phyloP scores from a whole-genome alignment of 2,113 vertebrate species.

The Notarius quadriscutis region DNA sequence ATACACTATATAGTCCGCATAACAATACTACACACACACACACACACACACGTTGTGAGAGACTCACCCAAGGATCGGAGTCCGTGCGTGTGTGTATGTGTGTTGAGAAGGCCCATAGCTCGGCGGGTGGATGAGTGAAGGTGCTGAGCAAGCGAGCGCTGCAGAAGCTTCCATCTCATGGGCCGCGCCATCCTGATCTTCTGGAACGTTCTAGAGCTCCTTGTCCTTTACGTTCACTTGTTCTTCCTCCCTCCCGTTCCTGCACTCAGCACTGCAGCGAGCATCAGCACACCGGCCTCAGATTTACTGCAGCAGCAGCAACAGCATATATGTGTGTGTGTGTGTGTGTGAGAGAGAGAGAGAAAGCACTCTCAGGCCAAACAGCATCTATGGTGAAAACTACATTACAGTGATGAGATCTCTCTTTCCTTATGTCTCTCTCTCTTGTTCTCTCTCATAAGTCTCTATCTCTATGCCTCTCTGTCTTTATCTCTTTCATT shows the following conservation, averaged over 20 bases:
- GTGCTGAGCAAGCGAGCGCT: conserved; percentile 46
- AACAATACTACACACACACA: background rate
- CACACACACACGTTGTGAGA: conserved; percentile 16
- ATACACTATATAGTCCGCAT: background rate
- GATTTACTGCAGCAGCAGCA: conserved; percentile 23
- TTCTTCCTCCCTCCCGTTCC: background rate
- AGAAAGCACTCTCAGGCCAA: conserved; percentile 60
- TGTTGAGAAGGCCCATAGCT: conserved; percentile 42
- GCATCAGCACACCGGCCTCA: conserved; percentile 31
- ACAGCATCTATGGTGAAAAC: conserved; percentile 55
- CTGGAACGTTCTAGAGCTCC: background rate
- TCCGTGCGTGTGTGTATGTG: conserved; percentile 21
- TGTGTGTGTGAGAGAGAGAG: conserved; percentile 57
- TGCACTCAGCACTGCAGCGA: background rate
- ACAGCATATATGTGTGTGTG: conserved; percentile 39
- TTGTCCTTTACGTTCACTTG: background rate
- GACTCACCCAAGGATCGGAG: conserved; percentile 29
- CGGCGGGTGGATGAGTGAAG: conserved; percentile 33
- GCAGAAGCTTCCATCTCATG: conserved; percentile 47
- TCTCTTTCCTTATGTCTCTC: background rate
- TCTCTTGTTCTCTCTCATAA: conserved; percentile 1
- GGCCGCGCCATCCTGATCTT: conserved; percentile 36
- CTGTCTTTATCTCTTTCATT: background rate
- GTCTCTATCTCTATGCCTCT: background rate
- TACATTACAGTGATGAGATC: conserved; percentile 26